Conservation (phyloP, 2,888 invertebrate genomes). For the Anagyrus pseudococci region DNA sequence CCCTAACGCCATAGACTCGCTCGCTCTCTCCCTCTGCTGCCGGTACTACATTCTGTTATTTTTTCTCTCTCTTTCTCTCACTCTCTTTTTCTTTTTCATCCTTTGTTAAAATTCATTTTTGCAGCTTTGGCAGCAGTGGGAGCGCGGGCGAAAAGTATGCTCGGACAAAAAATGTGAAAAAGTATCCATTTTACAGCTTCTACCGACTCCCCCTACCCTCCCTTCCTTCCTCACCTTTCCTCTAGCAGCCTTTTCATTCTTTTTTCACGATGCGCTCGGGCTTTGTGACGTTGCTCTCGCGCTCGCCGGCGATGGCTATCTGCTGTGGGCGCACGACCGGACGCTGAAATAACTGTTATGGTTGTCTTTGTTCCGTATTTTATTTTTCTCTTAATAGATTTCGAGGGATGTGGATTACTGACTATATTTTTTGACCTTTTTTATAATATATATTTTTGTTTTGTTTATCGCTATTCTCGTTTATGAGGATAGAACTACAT, state of each 20-base stretch:
- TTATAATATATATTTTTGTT: too few relatives aligned
- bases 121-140: slow-evolving; percentile 11
- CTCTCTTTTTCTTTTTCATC: slow-evolving; percentile 7
- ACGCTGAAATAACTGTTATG: too few relatives aligned
- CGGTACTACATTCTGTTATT: too few relatives aligned
- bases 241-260: slow-evolving; percentile 12
- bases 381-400: too few relatives aligned
- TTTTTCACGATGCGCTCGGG: slow-evolving; percentile 17
- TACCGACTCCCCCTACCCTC: not conserved
- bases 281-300: slow-evolving; percentile 16
- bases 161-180: slow-evolving; percentile 21
- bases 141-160: not conserved
- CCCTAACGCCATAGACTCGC: slow-evolving; percentile 7
- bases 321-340: too few relatives aligned
- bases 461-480: too few relatives aligned
- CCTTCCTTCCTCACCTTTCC: too few relatives aligned
- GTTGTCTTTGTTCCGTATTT: too few relatives aligned
- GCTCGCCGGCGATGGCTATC: slow-evolving; percentile 27
- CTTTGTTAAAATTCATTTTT: slow-evolving; percentile 22
- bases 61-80: not conserved
- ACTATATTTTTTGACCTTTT: too few relatives aligned
- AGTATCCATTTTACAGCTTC: slow-evolving; percentile 25
- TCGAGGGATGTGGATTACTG: too few relatives aligned
- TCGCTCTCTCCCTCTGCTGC: not conserved
- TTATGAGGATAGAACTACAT: too few relatives aligned